A percentile compares a stretch with the other conserved stretches of the same genome.
Conservation (phyloP, 1,140 invertebrate species). For the Cydia strobilella region DNA sequence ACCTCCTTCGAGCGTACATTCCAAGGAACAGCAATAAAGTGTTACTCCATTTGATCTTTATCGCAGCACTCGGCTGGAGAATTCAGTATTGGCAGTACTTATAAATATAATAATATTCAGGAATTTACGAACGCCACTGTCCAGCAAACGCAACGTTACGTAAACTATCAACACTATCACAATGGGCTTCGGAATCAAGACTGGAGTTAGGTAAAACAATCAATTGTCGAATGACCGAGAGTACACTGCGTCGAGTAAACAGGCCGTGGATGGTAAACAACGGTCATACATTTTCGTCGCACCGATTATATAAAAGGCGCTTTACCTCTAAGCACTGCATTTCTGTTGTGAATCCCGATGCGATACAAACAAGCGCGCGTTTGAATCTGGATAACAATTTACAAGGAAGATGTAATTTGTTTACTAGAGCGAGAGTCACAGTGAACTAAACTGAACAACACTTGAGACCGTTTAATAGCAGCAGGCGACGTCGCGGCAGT, state of each 20-base stretch:
- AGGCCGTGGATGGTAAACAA: conserved; percentile 55
- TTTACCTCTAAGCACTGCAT: conserved; percentile 23
- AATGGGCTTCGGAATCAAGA: conserved; percentile 51
- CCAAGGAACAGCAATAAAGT: background rate
- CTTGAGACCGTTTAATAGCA: conserved; percentile 51
- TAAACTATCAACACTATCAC: conserved; percentile 59
- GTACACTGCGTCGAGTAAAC: conserved; percentile 49
- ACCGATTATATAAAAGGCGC: conserved; percentile 47
- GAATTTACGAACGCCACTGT: conserved; percentile 43
- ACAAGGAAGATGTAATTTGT: conserved; percentile 26
- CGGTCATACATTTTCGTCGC: conserved; percentile 34
- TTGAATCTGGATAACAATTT: background rate
- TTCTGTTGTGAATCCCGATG: background rate
- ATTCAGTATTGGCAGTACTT: background rate
- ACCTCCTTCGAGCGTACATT: conserved; percentile 7
- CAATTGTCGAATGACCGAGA: conserved; percentile 54
- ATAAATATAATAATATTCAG: background rate
- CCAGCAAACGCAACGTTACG: conserved; percentile 49
- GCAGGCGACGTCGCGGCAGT: conserved; percentile 40
- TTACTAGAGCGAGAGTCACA: conserved; percentile 30
- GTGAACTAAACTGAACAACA: conserved; percentile 34
- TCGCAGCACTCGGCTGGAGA: background rate
- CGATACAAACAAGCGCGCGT: conserved; percentile 7
- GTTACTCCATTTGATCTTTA: conserved; percentile 13
- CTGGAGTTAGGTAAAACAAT: conserved; percentile 64